Base-by-base conservation (phyloP, 37 sponge, comb jelly and placozoan species). In the Aphrocallistes beatrix region DNA sequence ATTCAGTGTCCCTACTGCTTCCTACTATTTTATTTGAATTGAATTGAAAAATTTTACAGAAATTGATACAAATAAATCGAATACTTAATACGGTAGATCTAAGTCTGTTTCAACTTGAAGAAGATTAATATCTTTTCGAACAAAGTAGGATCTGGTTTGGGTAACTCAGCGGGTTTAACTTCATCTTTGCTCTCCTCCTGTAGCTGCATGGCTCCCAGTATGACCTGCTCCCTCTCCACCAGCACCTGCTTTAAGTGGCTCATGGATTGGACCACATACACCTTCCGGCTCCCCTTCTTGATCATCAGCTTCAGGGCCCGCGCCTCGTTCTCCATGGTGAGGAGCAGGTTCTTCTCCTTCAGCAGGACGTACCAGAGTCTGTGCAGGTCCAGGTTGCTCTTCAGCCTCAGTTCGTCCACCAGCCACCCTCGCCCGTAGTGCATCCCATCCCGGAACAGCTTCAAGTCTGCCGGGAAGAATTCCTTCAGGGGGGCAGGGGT, bases 281-380 rank as follows among this genome's bases (percentile, higher is more conserved):
- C 34, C 75, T 60, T 60, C 10, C 75, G 75, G 34, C n/a, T 60
- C 6, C 83, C 75, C 6, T 30, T 19, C n/a, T 60, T 60, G n/a
- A 86, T 85, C 47, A 36, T 37, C 84, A 32, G 23, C 1, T 42
- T 25, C 9, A 13, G 86, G 17, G 39, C 23, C 3, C 37, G n/a
- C 13, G 84, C 83, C 23, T 86, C 86, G 50, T 86, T 9, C 36
- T 85, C 21, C n/a, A 87, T 28, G 19, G 88, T 87, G 21, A 86
- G 36, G 17, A 87, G 51, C 88, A 87, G 87, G 51, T 87, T 87
- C 37, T 81, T 30, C 25, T 87, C 88, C 50, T 87, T 87, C 48
- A 87, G 51, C 37, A 87, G 84, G 9, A 87, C 85, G 36, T 87
- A 87, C 88, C 88, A 87, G 10, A 87, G 84, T n/a, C 87, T 87